A percentile compares a stretch with the other conserved stretches of the same genome.
These are phyloP conservation scores for Rhodeus uyekii DNA, from an alignment of 2,797 vertebrate species.

Conservation along the genomic window DNA sequence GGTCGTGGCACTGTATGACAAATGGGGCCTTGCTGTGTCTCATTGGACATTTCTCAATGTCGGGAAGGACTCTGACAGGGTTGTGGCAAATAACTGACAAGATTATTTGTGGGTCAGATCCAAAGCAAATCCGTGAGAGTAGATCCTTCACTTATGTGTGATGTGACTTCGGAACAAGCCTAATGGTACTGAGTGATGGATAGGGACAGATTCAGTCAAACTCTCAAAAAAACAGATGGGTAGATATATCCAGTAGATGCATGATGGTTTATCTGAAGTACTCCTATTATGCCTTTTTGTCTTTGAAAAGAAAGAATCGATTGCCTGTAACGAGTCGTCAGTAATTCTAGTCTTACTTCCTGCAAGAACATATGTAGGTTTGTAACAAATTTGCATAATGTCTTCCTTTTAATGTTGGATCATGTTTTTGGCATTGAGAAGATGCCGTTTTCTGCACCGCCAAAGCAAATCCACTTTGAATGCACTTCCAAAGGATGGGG, in stretches of 20 bases:
- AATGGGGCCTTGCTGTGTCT: conserved; percentile 42
- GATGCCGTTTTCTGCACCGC: too few species aligned
- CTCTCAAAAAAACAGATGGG: neutral
- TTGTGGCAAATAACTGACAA: conserved; percentile 51
- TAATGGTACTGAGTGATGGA: neutral
- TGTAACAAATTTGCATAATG: too few species aligned
- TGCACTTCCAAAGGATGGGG: too few species aligned
- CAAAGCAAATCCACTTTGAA: too few species aligned
- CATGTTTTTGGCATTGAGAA: neutral
- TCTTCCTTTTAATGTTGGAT: too few species aligned
- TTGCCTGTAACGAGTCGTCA: too few species aligned
- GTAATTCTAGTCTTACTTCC: too few species aligned
- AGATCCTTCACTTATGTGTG: neutral
- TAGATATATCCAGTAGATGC: neutral
- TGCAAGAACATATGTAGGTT: too few species aligned
- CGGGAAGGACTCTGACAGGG: conserved; percentile 33
- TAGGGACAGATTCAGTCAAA: neutral
- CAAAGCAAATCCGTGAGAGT: neutral
- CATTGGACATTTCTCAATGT: conserved; percentile 39
- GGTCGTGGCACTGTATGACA: conserved; percentile 35
- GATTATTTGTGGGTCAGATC: conserved; percentile 51
- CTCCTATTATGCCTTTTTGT: too few species aligned
- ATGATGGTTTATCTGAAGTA: neutral
- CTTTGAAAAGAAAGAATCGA: too few species aligned
- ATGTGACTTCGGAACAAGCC: neutral